These are phyloP conservation scores for Zapus hudsonius DNA, from an alignment of 2,113 vertebrate species.

Conservation along the genomic window DNA sequence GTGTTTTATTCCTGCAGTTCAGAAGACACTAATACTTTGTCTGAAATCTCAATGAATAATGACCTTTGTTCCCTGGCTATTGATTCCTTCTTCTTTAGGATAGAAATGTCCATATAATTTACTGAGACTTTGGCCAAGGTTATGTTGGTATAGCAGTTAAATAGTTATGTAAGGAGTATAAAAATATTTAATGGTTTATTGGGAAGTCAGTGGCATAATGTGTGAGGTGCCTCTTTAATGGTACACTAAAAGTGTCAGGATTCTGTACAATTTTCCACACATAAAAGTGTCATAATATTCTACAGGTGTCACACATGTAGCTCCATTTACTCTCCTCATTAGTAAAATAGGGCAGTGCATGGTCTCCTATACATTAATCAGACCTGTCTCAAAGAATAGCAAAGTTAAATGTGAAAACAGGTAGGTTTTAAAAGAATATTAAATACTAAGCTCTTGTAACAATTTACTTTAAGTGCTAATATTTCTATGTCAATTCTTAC, in stretches of 20 bases:
- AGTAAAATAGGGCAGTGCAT: constrained; percentile 61
- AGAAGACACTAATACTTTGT: constrained; percentile 23
- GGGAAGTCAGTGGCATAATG: constrained; percentile 78
- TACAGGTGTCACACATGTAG: constrained; percentile 68
- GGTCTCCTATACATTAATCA: constrained; percentile 42
- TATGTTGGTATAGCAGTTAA: constrained; percentile 72
- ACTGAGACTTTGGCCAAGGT: constrained; percentile 58
- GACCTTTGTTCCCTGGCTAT: constrained; percentile 37
- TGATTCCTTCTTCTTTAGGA: constrained; percentile 21
- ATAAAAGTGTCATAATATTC: constrained; percentile 73
- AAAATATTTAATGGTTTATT: constrained; percentile 78
- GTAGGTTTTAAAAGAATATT: neutral
- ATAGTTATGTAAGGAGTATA: constrained; percentile 75
- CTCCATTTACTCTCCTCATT: constrained; percentile 63
- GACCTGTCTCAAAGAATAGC: constrained; percentile 8
- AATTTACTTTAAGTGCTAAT: neutral
- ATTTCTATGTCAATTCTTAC: neutral
- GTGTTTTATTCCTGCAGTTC: constrained; percentile 13
- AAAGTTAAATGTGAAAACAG: constrained; percentile 24
- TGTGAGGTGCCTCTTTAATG: constrained; percentile 73
- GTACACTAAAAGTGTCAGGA: constrained; percentile 74
- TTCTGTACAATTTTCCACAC: constrained; percentile 72
- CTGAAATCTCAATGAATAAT: neutral
- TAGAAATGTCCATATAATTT: constrained; percentile 61
- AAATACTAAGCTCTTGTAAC: neutral